Evolutionary conservation across 2,797 vertebrate genomes (phyloP).

Genomic region (Myotis planiceps): DNA sequence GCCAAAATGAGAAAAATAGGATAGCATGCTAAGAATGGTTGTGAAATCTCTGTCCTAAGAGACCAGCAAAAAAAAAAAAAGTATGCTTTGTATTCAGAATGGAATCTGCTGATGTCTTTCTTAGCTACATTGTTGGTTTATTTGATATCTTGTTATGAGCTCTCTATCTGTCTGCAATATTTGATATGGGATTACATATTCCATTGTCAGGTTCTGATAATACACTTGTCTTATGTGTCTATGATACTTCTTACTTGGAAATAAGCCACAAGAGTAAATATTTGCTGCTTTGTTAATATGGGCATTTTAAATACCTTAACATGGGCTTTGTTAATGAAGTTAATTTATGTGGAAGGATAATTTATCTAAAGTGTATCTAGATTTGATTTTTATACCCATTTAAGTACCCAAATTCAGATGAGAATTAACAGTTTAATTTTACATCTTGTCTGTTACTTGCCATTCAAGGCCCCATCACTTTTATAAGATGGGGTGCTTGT

Average conservation of each 20-base stretch:
- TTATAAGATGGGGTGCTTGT: not conserved
- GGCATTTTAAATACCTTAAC: not conserved
- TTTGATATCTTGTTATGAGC: not conserved
- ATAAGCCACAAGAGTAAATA: not conserved
- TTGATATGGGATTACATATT: not conserved
- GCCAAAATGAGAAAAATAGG: not conserved
- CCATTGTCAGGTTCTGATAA: not conserved
- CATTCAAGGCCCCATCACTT: not conserved
- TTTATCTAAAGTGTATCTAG: not conserved
- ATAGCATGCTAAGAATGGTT: not conserved
- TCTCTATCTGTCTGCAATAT: not conserved
- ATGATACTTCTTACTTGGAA: not conserved
- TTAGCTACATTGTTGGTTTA: not conserved
- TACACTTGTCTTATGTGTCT: not conserved
- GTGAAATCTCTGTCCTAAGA: not conserved
- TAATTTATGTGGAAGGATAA: not conserved
- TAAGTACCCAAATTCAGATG: not conserved
- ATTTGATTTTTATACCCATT: not conserved
- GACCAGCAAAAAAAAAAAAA: not conserved
- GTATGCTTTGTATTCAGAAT: not conserved
- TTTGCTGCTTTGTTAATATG: not conserved
- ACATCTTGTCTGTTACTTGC: not conserved
- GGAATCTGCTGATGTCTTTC: not conserved
- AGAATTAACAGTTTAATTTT: not conserved
- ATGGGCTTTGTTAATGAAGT: not conserved